A percentile compares a stretch with the other conserved stretches of the same genome.
Conservation (phyloP, 2,113 vertebrate genomes). For the Campylorhamphus procurvoides region DNA sequence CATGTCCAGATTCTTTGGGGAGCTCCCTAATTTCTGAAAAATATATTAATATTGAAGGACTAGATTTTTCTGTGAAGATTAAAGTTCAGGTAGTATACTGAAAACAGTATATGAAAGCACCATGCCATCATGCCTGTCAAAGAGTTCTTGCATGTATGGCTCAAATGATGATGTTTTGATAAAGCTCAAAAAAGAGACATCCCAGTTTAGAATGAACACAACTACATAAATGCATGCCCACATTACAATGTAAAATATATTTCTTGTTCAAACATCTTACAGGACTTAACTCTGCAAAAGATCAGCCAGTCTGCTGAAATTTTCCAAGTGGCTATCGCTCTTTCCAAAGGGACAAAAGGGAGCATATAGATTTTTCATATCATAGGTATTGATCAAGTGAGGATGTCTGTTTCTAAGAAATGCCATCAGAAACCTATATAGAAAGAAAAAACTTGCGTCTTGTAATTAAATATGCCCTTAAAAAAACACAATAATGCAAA, state of each 20-base stretch:
- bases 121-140: background rate
- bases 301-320: background rate
- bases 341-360: background rate
- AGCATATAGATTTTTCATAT: background rate
- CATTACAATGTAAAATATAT: background rate
- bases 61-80: background rate
- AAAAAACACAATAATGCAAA: constrained; percentile 62
- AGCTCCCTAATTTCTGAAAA: background rate
- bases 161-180: background rate
- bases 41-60: background rate
- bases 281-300: background rate
- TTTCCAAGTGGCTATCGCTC: background rate
- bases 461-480: constrained; percentile 47
- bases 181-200: background rate
- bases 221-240: background rate
- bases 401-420: background rate
- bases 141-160: background rate
- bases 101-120: background rate
- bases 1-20: background rate
- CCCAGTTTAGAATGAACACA: background rate
- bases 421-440: background rate
- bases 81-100: background rate
- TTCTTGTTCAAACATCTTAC: background rate
- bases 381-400: background rate
- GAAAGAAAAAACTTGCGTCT: constrained; percentile 11